Conservation (phyloP, 2,888 invertebrate genomes). For the Aphodius granarius region DNA sequence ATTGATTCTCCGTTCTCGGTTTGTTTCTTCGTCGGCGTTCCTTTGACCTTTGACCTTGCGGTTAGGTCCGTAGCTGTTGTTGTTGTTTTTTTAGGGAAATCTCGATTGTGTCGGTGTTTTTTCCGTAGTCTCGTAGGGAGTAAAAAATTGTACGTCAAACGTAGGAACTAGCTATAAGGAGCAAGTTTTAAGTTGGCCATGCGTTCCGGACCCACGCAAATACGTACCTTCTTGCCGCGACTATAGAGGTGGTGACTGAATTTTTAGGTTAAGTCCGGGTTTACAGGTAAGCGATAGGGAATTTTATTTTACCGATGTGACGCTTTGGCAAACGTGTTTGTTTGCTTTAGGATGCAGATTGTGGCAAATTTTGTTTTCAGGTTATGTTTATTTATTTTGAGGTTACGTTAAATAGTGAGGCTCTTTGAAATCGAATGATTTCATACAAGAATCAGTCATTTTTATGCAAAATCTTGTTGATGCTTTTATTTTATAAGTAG, state of each 20-base stretch:
- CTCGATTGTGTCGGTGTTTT: background rate
- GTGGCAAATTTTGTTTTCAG: background rate
- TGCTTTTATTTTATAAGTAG: no score
- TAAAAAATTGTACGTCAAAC: slow-evolving; percentile 32
- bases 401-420: background rate
- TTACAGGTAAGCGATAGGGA: background rate
- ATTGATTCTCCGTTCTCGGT: slow-evolving; percentile 21
- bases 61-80: slow-evolving; percentile 39
- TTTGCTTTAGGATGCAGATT: background rate
- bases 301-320: background rate
- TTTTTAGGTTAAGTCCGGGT: background rate
- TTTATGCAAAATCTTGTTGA: no score
- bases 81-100: background rate
- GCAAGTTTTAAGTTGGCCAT: slow-evolving; percentile 46
- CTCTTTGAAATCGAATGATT: no score
- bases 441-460: no score
- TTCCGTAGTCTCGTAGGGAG: background rate
- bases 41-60: background rate
- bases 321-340: background rate
- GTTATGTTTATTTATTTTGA: background rate
- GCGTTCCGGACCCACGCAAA: background rate
- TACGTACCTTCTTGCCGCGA: background rate
- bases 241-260: background rate
- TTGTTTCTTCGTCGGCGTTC: slow-evolving; percentile 26
- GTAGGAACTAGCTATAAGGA: slow-evolving; percentile 53